Percentiles rank a stretch among this genome's conserved stretches.
Evolutionary conservation across 2,888 invertebrate species (phyloP).

Genomic region (Caenorhabditis virilis): DNA sequence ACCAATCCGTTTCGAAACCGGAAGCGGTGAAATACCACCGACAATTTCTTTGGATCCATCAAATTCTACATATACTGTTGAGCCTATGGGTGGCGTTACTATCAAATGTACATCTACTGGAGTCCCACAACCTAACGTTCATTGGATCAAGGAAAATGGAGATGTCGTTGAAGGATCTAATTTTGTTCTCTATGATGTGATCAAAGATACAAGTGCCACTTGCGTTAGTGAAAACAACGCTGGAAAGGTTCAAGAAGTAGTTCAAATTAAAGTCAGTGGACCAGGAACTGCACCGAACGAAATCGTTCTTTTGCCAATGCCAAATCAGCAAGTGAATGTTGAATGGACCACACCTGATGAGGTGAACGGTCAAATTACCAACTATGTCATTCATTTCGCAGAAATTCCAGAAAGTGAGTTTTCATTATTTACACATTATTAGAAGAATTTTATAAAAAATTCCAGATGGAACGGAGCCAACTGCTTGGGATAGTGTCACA

Average conservation of each 20-base stretch:
- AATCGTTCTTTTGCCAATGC: slow-evolving; percentile 61
- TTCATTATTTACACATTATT: neutral
- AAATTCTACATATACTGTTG: slow-evolving; percentile 48
- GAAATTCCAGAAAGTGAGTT: slow-evolving; percentile 57
- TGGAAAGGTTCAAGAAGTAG: slow-evolving; percentile 57
- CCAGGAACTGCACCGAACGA: slow-evolving; percentile 67
- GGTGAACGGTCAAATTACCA: slow-evolving; percentile 63
- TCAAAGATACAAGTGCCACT: slow-evolving; percentile 59
- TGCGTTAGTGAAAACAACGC: slow-evolving; percentile 66
- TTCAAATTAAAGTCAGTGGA: slow-evolving; percentile 57
- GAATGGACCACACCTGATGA: slow-evolving; percentile 68
- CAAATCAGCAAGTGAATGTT: slow-evolving; percentile 62
- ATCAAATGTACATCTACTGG: slow-evolving; percentile 60
- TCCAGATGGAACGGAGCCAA: slow-evolving; percentile 54
- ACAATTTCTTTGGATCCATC: slow-evolving; percentile 55
- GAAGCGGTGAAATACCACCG: slow-evolving; percentile 65
- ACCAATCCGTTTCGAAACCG: slow-evolving; percentile 58
- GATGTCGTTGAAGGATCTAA: slow-evolving; percentile 42
- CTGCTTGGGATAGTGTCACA: slow-evolving; percentile 56
- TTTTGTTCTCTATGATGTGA: slow-evolving; percentile 32
- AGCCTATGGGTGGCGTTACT: slow-evolving; percentile 56
- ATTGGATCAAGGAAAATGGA: slow-evolving; percentile 63
- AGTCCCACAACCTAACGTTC: slow-evolving; percentile 60
- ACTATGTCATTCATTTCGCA: slow-evolving; percentile 64
- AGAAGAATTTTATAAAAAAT: neutral